phyloP scores from a whole-genome alignment of 2,113 vertebrate genomes.

The Eulemur rufifrons region DNA sequence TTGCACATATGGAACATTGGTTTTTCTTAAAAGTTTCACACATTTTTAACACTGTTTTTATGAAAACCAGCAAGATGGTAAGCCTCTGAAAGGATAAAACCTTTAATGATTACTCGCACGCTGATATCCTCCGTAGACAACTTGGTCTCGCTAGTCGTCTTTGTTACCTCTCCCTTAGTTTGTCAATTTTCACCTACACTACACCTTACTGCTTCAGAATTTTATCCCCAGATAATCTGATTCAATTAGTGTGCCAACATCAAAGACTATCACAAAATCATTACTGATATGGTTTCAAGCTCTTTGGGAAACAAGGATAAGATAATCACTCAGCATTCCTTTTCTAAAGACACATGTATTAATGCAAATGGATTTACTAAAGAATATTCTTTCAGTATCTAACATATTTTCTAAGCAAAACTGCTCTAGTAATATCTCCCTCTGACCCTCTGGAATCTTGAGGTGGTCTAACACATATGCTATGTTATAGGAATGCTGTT shows the following conservation, averaged over 20 bases:
- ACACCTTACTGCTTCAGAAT: neutral
- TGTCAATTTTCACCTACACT: neutral
- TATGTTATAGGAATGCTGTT: neutral
- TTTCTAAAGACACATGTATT: neutral
- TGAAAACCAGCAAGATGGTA: slow-evolving; percentile 22
- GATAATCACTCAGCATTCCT: neutral
- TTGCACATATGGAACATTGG: neutral
- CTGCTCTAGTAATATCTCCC: neutral
- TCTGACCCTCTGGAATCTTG: neutral
- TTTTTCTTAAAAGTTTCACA: neutral
- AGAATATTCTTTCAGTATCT: neutral
- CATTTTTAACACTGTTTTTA: neutral
- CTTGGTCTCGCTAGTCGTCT: neutral
- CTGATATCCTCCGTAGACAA: neutral
- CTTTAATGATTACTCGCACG: neutral
- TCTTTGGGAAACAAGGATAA: neutral
- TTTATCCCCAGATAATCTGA: slow-evolving; percentile 6
- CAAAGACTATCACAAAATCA: slow-evolving; percentile 35
- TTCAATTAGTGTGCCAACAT: neutral
- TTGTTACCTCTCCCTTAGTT: neutral
- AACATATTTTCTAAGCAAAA: slow-evolving; percentile 36
- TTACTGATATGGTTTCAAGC: neutral
- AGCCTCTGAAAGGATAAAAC: neutral
- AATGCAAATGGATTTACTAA: neutral
- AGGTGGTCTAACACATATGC: neutral